These are phyloP conservation scores for Epinotia brunnichana DNA, from an alignment of 2,888 invertebrate species.

Conservation along the genomic window DNA sequence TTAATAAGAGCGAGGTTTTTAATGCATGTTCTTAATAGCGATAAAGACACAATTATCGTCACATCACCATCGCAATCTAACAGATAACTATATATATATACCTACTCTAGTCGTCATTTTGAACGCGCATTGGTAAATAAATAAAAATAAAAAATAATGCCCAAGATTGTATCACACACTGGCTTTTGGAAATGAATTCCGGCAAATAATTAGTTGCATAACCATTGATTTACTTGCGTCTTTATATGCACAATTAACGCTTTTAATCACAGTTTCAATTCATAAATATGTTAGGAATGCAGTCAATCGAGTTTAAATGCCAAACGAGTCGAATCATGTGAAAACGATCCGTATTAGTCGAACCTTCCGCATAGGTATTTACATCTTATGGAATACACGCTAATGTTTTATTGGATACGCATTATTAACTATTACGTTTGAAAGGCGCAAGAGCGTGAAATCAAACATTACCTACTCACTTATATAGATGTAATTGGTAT, in stretches of 20 bases:
- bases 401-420: constrained; percentile 18
- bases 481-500: not conserved
- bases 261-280: not conserved
- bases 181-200: not conserved
- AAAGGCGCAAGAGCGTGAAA: constrained; percentile 25
- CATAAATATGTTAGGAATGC: not conserved
- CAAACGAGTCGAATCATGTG: not conserved
- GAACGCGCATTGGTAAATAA: too few species aligned
- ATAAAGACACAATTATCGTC: too few species aligned
- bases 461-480: constrained; percentile 4
- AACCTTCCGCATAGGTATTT: constrained; percentile 25
- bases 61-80: too few species aligned
- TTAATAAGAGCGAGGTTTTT: too few species aligned
- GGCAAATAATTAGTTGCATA: not conserved
- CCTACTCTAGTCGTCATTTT: too few species aligned
- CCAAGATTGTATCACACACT: not conserved
- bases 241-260: not conserved
- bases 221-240: not conserved
- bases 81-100: too few species aligned
- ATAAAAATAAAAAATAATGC: too few species aligned
- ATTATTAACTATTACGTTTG: constrained; percentile 21
- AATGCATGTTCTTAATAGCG: too few species aligned
- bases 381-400: constrained; percentile 17
- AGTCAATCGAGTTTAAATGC: not conserved
- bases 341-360: not conserved